Percentiles rank a stretch among this genome's conserved stretches.
Evolutionary conservation across 2,797 vertebrate species (phyloP).

Genomic region (Paguma larvata): DNA sequence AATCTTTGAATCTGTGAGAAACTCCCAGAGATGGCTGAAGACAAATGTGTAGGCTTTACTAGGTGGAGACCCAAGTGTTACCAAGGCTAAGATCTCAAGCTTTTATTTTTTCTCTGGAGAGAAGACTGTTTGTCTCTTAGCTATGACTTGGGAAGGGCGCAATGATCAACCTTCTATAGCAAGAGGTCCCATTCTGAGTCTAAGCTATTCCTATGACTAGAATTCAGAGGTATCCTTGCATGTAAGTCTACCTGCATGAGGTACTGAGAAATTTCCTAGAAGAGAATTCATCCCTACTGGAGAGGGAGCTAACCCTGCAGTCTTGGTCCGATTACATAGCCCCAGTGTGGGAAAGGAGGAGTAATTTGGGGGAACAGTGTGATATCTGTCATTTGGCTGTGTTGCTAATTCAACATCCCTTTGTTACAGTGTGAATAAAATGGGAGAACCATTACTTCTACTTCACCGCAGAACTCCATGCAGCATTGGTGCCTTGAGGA

Average conservation of each 20-base stretch:
- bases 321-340: neutral
- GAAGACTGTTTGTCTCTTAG: neutral
- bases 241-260: neutral
- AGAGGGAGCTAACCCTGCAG: neutral
- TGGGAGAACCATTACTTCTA: neutral
- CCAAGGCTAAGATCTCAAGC: neutral
- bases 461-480: neutral
- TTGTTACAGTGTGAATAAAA: slow-evolving; percentile 36
- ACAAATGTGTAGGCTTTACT: neutral
- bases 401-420: neutral
- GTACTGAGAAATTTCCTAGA: neutral
- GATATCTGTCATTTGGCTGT: neutral
- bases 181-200: neutral
- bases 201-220: neutral
- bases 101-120: slow-evolving; percentile 35
- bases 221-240: neutral
- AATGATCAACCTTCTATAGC: neutral
- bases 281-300: neutral
- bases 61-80: neutral
- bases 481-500: neutral
- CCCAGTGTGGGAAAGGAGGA: neutral
- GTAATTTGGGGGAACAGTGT: neutral
- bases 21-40: neutral
- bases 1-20: neutral
- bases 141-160: neutral